Conservation (phyloP, 2,797 vertebrate genomes). For the Heliangelus exortis region DNA sequence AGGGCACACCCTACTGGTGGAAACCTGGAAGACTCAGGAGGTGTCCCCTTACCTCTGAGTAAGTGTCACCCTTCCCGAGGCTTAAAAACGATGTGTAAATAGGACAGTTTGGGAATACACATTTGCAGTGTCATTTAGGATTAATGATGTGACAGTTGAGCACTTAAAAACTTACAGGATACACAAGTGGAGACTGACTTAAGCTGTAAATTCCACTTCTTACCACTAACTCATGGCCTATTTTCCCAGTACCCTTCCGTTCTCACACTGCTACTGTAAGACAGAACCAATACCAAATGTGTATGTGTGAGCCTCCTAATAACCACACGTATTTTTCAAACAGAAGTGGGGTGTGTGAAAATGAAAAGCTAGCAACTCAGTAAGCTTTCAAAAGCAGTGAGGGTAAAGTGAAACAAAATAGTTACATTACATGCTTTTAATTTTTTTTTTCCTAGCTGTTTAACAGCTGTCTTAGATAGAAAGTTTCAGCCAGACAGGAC, state of each 20-base stretch:
- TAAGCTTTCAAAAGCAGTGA: background rate
- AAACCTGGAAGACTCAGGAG: background rate
- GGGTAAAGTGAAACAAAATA: background rate
- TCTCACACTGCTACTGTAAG: background rate
- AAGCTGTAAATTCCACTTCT: background rate
- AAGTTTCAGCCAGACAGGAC: background rate
- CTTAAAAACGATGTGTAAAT: fast-evolving
- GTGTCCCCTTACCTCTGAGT: background rate
- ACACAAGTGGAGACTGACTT: background rate
- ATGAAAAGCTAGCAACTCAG: background rate
- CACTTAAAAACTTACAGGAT: background rate
- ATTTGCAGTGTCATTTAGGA: background rate
- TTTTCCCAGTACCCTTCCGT: background rate
- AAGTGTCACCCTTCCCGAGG: too few species aligned
- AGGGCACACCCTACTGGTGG: background rate
- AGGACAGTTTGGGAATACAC: too few species aligned
- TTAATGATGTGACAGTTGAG: background rate
- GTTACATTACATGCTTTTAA: background rate
- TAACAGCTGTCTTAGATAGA: background rate
- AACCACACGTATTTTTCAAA: background rate
- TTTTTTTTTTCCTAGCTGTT: background rate
- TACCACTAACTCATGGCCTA: background rate
- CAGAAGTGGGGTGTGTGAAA: fast-evolving
- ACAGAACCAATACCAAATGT: background rate
- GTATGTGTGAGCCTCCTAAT: background rate